A percentile compares a stretch with the other conserved stretches of the same genome.
Conservation (phyloP, 2,797 vertebrate species). For the Rhynchotus rufescens region DNA sequence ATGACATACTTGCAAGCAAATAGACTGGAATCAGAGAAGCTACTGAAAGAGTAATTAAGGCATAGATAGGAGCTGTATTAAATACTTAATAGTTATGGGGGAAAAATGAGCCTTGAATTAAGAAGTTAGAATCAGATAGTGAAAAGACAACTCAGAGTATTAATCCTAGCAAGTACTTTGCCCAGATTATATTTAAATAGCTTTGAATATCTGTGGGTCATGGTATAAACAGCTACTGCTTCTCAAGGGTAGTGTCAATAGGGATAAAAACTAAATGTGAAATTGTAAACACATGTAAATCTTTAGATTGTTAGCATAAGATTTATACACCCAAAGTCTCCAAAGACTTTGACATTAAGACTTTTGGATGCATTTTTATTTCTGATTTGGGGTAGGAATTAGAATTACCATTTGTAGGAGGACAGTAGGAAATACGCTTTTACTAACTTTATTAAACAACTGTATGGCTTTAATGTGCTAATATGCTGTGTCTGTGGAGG, state of each 20-base stretch:
- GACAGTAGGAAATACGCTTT: rapidly evolving
- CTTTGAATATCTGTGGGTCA: background rate
- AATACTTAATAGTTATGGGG: background rate
- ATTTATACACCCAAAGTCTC: no score
- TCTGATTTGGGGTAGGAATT: background rate
- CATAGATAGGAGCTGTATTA: background rate
- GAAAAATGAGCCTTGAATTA: background rate
- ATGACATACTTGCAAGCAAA: background rate
- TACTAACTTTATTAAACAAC: background rate
- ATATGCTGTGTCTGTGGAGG: background rate
- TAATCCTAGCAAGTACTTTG: background rate
- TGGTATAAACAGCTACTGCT: background rate
- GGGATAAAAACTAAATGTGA: background rate
- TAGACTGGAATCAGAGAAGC: background rate
- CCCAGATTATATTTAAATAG: background rate
- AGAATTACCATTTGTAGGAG: background rate
- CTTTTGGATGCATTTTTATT: background rate
- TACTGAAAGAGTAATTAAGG: background rate
- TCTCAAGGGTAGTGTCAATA: background rate
- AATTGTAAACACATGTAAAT: rapidly evolving
- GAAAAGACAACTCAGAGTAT: background rate
- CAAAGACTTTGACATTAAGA: background rate
- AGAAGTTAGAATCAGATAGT: background rate
- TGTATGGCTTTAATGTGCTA: no score
- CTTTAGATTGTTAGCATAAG: background rate